Conservation (phyloP, 2,113 vertebrate genomes). For the Sorex fumeus region DNA sequence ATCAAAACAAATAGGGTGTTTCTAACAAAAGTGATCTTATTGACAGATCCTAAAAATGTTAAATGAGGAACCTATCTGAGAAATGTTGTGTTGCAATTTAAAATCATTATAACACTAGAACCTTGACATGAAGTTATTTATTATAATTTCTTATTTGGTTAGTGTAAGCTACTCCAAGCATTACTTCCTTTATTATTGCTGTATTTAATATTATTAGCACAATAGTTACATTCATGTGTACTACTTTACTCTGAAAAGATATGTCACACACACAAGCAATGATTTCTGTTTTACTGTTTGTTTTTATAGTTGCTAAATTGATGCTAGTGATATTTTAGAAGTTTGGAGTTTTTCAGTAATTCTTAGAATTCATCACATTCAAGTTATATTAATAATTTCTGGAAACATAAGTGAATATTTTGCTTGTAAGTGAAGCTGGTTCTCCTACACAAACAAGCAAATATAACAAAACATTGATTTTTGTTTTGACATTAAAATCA, state of each 20-base stretch:
- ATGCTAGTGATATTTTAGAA: background rate
- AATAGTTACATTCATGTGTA: conserved; percentile 82
- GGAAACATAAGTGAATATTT: no score
- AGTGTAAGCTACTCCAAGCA: conserved; percentile 80
- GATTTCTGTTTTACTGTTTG: conserved; percentile 68
- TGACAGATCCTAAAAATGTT: conserved; percentile 88
- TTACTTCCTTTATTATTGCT: conserved; percentile 85
- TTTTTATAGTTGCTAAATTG: conserved; percentile 73
- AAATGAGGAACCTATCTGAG: conserved; percentile 86
- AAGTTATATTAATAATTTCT: no score
- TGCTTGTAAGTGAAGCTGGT: background rate
- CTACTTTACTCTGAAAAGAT: conserved; percentile 48
- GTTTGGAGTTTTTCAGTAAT: conserved; percentile 62
- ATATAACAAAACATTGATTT: background rate
- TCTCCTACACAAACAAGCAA: background rate
- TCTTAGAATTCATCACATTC: background rate
- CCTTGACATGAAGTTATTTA: conserved; percentile 86
- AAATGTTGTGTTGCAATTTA: conserved; percentile 88
- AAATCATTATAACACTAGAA: conserved; percentile 87
- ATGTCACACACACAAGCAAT: conserved; percentile 41
- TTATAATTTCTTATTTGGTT: conserved; percentile 89
- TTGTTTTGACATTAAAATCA: background rate
- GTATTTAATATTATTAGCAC: conserved; percentile 86
- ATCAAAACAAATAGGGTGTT: conserved; percentile 88
- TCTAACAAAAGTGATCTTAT: conserved; percentile 84